Evolutionary conservation across 2,888 invertebrate species (phyloP), one percentile per base, ranked within the genome.

Genomic region (Sphaeridia pumilis): DNA sequence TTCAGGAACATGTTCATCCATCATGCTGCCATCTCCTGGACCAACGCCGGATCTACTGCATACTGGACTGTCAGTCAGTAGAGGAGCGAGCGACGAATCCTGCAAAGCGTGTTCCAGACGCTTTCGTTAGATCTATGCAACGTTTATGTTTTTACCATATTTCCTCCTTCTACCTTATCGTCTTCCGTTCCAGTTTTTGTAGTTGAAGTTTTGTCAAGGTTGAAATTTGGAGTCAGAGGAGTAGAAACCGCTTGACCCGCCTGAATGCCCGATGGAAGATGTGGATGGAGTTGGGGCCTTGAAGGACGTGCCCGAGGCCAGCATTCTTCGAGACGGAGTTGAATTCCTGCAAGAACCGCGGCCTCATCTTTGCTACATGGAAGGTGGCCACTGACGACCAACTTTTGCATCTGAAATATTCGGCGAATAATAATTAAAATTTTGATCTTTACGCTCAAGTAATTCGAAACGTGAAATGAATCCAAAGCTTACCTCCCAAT

Each of bases 331-430:
- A 80, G 74, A 50, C 78, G 74, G 17, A 79, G 71, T 67, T 80
- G 79, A 50, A 80, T 77, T 38, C 77, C 76, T 5, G 80, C 80
- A 54, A 80, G 68, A 7, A 75, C 73, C 1, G 79, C 77, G 1
- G 78, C 79, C 61, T 80, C 79, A 59, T 79, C 78, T 63, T 77
- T 77, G 52, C 75, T 74, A 68, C 78, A 78, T 2, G 78, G 78
- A 55, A 80, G 67, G 35, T 75, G 74, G 2, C 80, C 80, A 36
- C 72, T 72, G 52, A 78, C 73, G 43, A 80, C 75, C 66, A 77
- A 69, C 58, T 76, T 73, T 69, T 78, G 75, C 63, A 79, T 70
- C 79, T 80, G 71, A 42, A 69, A 69, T 57, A 10, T 31, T n/a
- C n/a, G n/a, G n/a, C n/a, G n/a, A n/a, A n/a, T n/a, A n/a, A n/a